Evolutionary conservation across 1,140 invertebrate genomes (phyloP).

Genomic region (Trichomalopsis sarcophagae): DNA sequence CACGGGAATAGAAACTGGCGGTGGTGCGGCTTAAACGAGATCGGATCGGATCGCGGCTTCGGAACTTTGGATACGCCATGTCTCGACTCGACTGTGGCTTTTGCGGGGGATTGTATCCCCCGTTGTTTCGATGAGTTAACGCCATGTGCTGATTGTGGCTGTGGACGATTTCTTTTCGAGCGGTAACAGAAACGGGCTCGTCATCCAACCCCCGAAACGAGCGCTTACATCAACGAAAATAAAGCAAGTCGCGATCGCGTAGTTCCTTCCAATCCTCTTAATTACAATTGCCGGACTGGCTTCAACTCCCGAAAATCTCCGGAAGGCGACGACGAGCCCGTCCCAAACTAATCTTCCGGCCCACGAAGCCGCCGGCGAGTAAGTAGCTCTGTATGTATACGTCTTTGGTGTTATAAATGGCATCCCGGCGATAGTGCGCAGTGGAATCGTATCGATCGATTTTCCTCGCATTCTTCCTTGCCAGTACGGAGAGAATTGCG

Average conservation of each 20-base stretch:
- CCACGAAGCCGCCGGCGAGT: neutral
- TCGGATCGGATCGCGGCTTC: neutral
- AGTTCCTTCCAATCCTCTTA: constrained; percentile 6
- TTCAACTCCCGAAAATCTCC: constrained; percentile 48
- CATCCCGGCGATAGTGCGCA: too few species aligned
- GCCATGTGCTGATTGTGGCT: neutral
- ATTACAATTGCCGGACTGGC: constrained; percentile 30
- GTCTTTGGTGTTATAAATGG: neutral
- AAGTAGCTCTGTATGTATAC: neutral
- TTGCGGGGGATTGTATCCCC: neutral
- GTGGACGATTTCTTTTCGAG: too few species aligned
- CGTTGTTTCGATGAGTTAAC: too few species aligned
- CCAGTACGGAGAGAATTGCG: too few species aligned
- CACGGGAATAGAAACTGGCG: constrained; percentile 13
- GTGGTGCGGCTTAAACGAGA: neutral
- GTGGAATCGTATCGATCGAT: too few species aligned
- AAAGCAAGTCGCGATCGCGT: too few species aligned
- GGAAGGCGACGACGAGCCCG: neutral
- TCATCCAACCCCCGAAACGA: too few species aligned
- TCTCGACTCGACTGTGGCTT: neutral
- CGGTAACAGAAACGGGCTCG: too few species aligned
- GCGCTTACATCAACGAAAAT: too few species aligned
- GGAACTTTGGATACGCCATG: neutral
- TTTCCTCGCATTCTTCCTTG: too few species aligned
- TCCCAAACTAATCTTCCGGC: constrained; percentile 3